Evolutionary conservation across 35 echinoderm and acorn worm species (phyloP).

Genomic region (Apostichopus californicus): DNA sequence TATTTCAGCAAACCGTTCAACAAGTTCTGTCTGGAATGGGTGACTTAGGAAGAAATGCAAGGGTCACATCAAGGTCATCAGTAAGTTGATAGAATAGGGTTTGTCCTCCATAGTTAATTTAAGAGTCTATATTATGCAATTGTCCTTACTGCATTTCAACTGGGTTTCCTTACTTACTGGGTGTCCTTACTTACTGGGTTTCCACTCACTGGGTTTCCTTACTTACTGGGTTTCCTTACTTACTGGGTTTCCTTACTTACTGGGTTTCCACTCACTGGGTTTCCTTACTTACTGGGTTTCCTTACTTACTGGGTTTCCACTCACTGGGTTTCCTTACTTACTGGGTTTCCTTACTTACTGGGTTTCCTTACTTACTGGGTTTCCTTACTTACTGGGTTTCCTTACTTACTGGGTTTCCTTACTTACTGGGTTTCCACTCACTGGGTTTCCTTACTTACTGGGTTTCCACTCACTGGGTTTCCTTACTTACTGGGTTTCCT

Average conservation of each 20-base stretch:
- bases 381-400: no score
- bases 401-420: neutral
- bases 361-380: no score
- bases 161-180: neutral
- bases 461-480: neutral
- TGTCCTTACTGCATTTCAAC: neutral
- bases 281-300: no score
- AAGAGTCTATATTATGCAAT: no score
- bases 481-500: neutral
- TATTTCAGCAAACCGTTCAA: conserved; percentile 79
- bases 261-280: no score
- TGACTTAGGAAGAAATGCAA: conserved; percentile 81
- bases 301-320: no score
- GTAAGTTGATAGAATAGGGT: conserved; percentile 36
- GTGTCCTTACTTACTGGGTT: neutral
- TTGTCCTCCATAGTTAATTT: no score
- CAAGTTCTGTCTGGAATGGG: conserved; percentile 82
- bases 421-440: no score
- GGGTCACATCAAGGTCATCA: conserved; percentile 84
- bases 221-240: neutral
- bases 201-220: neutral
- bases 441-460: neutral
- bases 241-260: no score
- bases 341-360: no score
- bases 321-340: no score